A percentile compares a stretch with the other conserved stretches of the same genome.
These are phyloP conservation scores for Dallia pectoralis DNA, from an alignment of 2,797 vertebrate genomes.

Conservation along the genomic window DNA sequence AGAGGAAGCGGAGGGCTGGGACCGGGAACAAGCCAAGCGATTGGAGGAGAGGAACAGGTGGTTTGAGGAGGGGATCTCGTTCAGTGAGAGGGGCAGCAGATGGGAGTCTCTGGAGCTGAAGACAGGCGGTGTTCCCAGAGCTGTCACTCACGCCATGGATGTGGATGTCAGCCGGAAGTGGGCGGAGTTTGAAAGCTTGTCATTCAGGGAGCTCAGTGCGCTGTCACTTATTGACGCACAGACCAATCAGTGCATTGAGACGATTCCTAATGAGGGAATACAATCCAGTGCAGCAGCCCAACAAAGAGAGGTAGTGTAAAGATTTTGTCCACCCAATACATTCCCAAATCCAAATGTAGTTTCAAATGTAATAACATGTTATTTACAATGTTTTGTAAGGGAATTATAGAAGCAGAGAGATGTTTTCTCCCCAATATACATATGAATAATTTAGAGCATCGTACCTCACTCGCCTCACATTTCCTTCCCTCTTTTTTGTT, in stretches of 20 bases:
- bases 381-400: background rate
- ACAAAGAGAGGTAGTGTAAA: slow-evolving; percentile 83
- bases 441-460: background rate
- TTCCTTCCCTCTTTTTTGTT: background rate
- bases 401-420: background rate
- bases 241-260: slow-evolving; percentile 29
- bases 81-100: slow-evolving; percentile 65
- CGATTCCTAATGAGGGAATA: background rate
- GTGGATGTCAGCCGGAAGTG: slow-evolving; percentile 91
- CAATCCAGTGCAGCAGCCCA: slow-evolving; percentile 61
- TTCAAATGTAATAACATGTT: background rate
- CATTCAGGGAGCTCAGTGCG: slow-evolving; percentile 75
- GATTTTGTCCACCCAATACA: background rate
- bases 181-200: slow-evolving; percentile 86
- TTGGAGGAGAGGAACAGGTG: slow-evolving; percentile 88
- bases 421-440: background rate
- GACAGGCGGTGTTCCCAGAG: slow-evolving; percentile 62
- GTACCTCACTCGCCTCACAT: background rate
- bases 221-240: slow-evolving; percentile 75
- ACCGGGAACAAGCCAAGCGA: slow-evolving; percentile 81
- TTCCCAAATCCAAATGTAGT: background rate
- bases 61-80: slow-evolving; percentile 72
- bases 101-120: slow-evolving; percentile 78
- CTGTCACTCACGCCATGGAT: slow-evolving; percentile 64
- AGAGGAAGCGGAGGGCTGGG: slow-evolving; percentile 80